Base-by-base conservation (phyloP, 2,113 vertebrate species). In the Cepphus grylle region DNA sequence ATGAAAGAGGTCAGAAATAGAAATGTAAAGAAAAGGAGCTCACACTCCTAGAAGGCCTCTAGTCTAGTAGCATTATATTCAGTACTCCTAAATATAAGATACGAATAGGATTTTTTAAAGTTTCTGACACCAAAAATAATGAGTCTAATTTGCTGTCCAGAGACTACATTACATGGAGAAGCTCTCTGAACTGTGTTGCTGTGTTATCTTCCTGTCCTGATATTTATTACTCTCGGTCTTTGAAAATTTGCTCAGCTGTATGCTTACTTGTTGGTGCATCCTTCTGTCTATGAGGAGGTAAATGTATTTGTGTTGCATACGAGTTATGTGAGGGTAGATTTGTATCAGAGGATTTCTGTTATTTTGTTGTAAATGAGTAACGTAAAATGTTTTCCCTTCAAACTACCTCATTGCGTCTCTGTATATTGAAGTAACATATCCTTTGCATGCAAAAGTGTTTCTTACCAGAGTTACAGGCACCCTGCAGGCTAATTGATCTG, bases 1-100 rank as follows among this genome's bases (percentile, higher is more conserved):
- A 82, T 8, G 13, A 94, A 97, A 95, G 50, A 80, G 38, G 38
- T 91, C 78, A 88, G 84, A 94, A 97, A 79, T 66, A 97, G 93
- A 94, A 93, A 88, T 40, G 36, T 66, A 85, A 78, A 92, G 71
- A 78, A 83, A 92, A 93, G 47, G 50, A 88, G 38, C 50, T 89
- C 45, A 62, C n/a, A 73, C 19, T 71, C 56, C 81, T 73, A 45
- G 16, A 82, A 71, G 55, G 23, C 26, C 66, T 93, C 74, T 91
- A 62, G 62, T 61, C 66, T 85, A 78, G 42, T 10, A 87, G 29
- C 9, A 11, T 66, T 84, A n/a, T 32, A 58, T 66, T 77, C 70
- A 78, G 43, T 65, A 40, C 45, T 83, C 25, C 63, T 91, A 90
- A 70, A 72, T 71, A 50, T 62, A 70, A 80, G 8, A 22, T 59